phyloP scores from a whole-genome alignment of 2,113 vertebrate genomes.

The Clinocottus analis region DNA sequence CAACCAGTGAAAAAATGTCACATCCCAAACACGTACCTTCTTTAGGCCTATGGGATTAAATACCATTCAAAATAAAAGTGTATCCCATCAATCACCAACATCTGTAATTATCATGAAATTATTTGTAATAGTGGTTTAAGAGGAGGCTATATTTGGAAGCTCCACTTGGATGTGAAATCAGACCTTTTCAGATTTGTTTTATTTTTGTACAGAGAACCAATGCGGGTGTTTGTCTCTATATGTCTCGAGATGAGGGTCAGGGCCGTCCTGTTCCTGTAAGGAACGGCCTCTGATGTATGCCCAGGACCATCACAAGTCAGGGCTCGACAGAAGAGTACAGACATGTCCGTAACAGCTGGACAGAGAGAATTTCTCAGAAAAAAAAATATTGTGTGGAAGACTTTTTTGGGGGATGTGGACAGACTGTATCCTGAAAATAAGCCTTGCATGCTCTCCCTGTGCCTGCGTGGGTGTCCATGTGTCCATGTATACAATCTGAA shows the following conservation, averaged over 20 bases:
- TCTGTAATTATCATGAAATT: constrained; percentile 10
- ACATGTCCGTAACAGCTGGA: neutral
- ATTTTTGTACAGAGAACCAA: neutral
- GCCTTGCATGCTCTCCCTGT: neutral
- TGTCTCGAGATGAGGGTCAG: neutral
- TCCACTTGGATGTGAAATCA: neutral
- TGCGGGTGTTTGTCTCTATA: neutral
- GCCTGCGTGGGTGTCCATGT: neutral
- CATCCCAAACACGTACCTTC: constrained; percentile 8
- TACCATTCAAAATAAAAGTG: constrained; percentile 16
- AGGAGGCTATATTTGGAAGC: neutral
- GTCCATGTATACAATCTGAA: too few species aligned
- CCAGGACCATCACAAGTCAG: neutral
- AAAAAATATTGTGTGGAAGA: too few species aligned
- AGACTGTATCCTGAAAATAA: too few species aligned
- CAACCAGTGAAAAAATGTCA: constrained; percentile 19
- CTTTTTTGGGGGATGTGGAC: too few species aligned
- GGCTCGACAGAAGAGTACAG: neutral
- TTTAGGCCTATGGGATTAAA: constrained; percentile 30
- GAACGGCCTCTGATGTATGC: neutral
- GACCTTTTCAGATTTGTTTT: neutral
- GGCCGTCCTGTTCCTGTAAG: neutral
- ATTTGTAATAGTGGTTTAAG: constrained; percentile 13
- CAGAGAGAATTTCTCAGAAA: neutral
- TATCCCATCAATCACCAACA: constrained; percentile 3